Evolutionary conservation across 2,797 vertebrate genomes (phyloP), one percentile per base, ranked within the genome.

Genomic region (Poeciliopsis presidionis): DNA sequence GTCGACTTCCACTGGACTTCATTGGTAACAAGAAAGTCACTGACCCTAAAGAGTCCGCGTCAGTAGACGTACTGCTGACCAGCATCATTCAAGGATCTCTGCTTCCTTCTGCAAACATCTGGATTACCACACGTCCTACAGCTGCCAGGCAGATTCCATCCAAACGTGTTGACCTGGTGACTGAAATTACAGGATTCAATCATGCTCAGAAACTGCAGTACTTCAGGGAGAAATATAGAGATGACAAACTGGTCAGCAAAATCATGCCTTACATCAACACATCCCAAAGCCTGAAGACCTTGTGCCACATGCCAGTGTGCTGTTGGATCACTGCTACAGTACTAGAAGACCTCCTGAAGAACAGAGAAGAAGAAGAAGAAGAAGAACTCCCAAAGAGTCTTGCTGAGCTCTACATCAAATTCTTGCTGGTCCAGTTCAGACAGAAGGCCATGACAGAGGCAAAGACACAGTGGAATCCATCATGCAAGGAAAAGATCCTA

Each of bases 391-490:
- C 76, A 0, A 61, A 72, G 67, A 61, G 41, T 18, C 41, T 78
- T 12, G 72, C 76, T 59, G 76, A 72, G 53, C 70, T 78, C 41
- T 78, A 78, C 76, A 72, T 77, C 51, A 53, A 57, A 41, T 70
- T 70, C 65, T 30, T 77, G 65, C 28, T 55, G 76, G 53, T 80
- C 74, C 30, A 84, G 80, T 78, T 75, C 80, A 83, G 79, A 70
- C 3, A 71, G 57, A 79, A 77, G 69, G 67, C 49, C 30, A 28
- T 28, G 6, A 57, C 51, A 30, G 39, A 47, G 18, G 18, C 13
- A 8, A 63, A 53, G 16, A 22, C 25, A 12, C 61, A 76, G 45
- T 76, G 75, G 75, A 69, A 9, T n/a, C 30, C 4, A 16, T 22
- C 61, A 4, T 20, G n/a, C 75, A 51, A 51, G 36, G 72, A 73